Evolutionary conservation across 2,797 vertebrate genomes (phyloP).

Genomic region (Mormyrops boulengeri): DNA sequence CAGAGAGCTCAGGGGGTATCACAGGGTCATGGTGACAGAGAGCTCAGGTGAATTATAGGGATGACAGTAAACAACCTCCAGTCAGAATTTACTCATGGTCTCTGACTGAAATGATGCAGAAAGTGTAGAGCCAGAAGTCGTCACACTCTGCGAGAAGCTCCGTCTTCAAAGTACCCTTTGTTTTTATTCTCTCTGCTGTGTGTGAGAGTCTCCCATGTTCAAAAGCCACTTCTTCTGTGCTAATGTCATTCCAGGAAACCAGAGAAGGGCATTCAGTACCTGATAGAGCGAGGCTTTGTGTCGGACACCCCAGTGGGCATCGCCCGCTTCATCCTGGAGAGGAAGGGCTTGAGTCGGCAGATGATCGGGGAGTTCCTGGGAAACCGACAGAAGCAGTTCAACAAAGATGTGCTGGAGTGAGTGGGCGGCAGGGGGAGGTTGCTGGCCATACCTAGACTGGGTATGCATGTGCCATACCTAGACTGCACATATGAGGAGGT

Average conservation of each 20-base stretch:
- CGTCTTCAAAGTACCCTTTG: not conserved
- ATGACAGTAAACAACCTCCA: not conserved
- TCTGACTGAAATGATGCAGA: not conserved
- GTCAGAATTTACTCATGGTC: not conserved
- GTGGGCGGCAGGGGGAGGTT: constrained; percentile 23
- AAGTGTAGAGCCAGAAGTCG: not conserved
- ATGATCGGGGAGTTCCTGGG: constrained; percentile 94
- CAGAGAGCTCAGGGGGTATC: not conserved
- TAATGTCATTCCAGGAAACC: constrained; percentile 71
- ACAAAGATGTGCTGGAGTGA: constrained; percentile 89
- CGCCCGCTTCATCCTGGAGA: constrained; percentile 91
- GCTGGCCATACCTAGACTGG: not conserved
- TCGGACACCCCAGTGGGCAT: constrained; percentile 93
- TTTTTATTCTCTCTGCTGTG: not conserved
- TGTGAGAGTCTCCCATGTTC: not conserved
- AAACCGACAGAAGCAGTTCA: constrained; percentile 87
- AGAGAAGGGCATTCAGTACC: constrained; percentile 95
- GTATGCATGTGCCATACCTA: not conserved
- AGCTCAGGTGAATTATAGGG: not conserved
- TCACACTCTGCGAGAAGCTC: not conserved
- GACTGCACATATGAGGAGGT: not conserved
- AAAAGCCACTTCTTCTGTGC: not conserved
- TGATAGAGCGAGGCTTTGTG: constrained; percentile 91
- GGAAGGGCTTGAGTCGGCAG: constrained; percentile 89
- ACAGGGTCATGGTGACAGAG: not conserved